Conservation (phyloP, 2,113 vertebrate genomes). For the Tapirus terrestris region DNA sequence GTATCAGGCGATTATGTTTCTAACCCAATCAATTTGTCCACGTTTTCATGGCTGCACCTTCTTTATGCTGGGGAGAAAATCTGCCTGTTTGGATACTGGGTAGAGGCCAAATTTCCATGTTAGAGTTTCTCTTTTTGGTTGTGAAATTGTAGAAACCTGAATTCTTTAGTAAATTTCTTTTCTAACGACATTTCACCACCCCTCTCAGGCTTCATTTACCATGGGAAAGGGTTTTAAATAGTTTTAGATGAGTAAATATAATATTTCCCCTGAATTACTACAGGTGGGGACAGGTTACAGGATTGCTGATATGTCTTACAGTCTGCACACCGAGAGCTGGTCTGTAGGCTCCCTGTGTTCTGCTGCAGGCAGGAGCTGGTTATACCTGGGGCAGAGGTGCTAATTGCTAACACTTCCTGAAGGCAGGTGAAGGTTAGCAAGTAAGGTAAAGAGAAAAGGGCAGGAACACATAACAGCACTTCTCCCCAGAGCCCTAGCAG, state of each 20-base stretch:
- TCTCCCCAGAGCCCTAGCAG: neutral
- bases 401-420: neutral
- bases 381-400: neutral
- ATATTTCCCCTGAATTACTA: neutral
- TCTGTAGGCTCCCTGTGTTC: accelerated
- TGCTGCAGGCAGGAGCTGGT: neutral
- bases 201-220: neutral
- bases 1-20: conserved; percentile 58
- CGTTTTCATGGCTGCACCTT: conserved; percentile 24
- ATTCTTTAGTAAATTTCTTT: neutral
- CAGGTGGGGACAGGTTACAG: neutral
- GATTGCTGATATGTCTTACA: neutral
- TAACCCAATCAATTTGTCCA: conserved; percentile 62
- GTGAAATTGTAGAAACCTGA: neutral
- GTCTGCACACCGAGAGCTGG: neutral
- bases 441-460: neutral
- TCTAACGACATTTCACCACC: neutral
- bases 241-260: neutral
- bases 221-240: neutral
- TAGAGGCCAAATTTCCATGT: neutral
- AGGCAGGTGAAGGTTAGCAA: neutral
- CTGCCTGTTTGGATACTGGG: neutral
- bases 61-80: neutral
- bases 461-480: neutral
- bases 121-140: neutral